phyloP scores from a whole-genome alignment of 2,888 invertebrate species.

The Trissolcus japonicus region DNA sequence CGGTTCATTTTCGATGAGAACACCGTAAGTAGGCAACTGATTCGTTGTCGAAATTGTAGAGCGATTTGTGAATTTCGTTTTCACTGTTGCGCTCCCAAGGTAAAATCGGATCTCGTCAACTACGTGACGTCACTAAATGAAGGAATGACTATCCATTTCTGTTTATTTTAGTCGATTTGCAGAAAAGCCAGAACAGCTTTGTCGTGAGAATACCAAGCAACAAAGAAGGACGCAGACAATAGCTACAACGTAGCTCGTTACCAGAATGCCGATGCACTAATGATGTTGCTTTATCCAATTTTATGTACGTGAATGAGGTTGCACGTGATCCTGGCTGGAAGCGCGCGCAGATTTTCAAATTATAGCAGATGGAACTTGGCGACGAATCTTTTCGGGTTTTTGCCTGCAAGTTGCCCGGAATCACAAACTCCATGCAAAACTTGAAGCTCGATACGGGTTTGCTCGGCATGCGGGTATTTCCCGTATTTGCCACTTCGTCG shows the following conservation, averaged over 20 bases:
- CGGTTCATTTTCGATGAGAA: too few species aligned
- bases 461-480: slow-evolving; percentile 45
- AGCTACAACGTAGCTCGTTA: slow-evolving; percentile 46
- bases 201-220: slow-evolving; percentile 50
- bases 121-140: slow-evolving; percentile 57
- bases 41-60: too few species aligned
- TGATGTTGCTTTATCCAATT: slow-evolving; percentile 56
- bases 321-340: slow-evolving; percentile 22
- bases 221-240: slow-evolving; percentile 49
- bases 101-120: slow-evolving; percentile 41
- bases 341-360: slow-evolving; percentile 9
- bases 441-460: slow-evolving; percentile 30
- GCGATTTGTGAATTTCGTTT: too few species aligned
- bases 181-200: slow-evolving; percentile 47
- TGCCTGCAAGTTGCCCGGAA: background rate
- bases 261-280: slow-evolving; percentile 53
- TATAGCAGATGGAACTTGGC: slow-evolving; percentile 6
- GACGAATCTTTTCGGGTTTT: background rate
- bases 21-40: too few species aligned
- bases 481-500: slow-evolving; percentile 50
- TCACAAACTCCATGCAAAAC: slow-evolving; percentile 20
- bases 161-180: slow-evolving; percentile 54
- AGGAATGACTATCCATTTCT: slow-evolving; percentile 55
- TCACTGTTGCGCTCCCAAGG: too few species aligned
- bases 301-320: slow-evolving; percentile 52